Percentiles rank a stretch among this genome's conserved stretches.
phyloP scores from a whole-genome alignment of 2,888 invertebrate species.

The Drosophila macrospina region DNA sequence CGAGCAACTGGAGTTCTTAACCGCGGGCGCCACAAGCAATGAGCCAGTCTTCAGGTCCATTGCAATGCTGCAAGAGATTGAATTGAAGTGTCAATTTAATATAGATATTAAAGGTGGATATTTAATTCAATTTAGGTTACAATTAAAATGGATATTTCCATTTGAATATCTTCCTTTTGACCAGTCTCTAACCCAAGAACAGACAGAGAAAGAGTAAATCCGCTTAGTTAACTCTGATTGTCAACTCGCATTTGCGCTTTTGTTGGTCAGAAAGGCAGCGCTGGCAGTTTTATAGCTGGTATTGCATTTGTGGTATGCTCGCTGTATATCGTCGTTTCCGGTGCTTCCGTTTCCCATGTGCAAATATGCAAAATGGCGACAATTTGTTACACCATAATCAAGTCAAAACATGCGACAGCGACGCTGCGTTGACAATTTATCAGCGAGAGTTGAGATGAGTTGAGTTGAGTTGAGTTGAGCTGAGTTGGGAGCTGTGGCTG shows the following conservation, averaged over 20 bases:
- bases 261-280: constrained; percentile 12
- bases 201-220: background rate
- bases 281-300: background rate
- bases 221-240: constrained; percentile 41
- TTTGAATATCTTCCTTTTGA: no score
- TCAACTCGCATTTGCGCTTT: constrained; percentile 17
- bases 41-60: constrained; percentile 87
- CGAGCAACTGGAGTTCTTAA: constrained; percentile 94
- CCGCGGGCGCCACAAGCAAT: constrained; percentile 91
- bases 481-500: constrained; percentile 22
- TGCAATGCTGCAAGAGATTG: constrained; percentile 72
- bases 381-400: constrained; percentile 81
- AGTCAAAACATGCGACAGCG: constrained; percentile 75
- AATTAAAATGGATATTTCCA: background rate
- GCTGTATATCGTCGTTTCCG: constrained; percentile 24
- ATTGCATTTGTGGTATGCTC: constrained; percentile 21
- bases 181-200: no score
- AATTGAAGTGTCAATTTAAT: background rate
- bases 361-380: constrained; percentile 75
- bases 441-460: constrained; percentile 39
- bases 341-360: constrained; percentile 47
- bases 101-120: no score
- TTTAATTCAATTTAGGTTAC: background rate
- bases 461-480: no score
- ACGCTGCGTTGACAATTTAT: constrained; percentile 72